Base-by-base conservation (phyloP, 2,797 vertebrate genomes). In the Karalla daura region DNA sequence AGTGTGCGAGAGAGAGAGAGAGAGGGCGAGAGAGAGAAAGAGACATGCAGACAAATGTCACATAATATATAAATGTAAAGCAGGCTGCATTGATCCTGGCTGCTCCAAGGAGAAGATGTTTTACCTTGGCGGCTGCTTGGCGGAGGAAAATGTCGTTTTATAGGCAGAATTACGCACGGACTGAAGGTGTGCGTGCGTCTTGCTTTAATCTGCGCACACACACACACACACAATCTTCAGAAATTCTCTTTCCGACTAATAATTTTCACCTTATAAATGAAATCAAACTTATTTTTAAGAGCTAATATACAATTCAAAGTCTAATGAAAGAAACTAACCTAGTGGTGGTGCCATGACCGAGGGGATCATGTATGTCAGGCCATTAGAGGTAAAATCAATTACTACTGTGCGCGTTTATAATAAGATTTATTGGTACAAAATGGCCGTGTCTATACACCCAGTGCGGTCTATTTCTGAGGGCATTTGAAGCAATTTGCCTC, bases 131-230 rank as follows among this genome's bases (percentile, higher is more conserved):
- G 32, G 3, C 2, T 61, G 5, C 14, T 30, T 37, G 3, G n/a
- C 9, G 2, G 28, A 11, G 7, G 39, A 32, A 68, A 54, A 18
- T 28, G 3, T 2, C 9, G 54, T 64, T n/a, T 58, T 61, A 66
- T 61, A 44, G 5, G 15, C 11, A 17, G 20, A 63, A 18, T 41
- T 27, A 69, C 21, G 36, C 28, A 56, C 21, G 23, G 5, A 4
- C 14, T 27, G 36, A 7, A 56, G 1, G 6, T 30, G 39, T 43
- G 27, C 49, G 12, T 9, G 33, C 30, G 49, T 23, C 46, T 23
- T 13, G 20, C 9, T 15, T 66, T 28, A 3, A 28, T 8, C n/a
- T 49, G 28, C 5, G 20, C 58, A 56, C 51, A 35, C 28, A 30
- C 2, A 52, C 13, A 8, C 23, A n/a, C n/a, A n/a, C n/a, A n/a